phyloP scores from a whole-genome alignment of 2,888 invertebrate species.

The Drosophila sordidapex region DNA sequence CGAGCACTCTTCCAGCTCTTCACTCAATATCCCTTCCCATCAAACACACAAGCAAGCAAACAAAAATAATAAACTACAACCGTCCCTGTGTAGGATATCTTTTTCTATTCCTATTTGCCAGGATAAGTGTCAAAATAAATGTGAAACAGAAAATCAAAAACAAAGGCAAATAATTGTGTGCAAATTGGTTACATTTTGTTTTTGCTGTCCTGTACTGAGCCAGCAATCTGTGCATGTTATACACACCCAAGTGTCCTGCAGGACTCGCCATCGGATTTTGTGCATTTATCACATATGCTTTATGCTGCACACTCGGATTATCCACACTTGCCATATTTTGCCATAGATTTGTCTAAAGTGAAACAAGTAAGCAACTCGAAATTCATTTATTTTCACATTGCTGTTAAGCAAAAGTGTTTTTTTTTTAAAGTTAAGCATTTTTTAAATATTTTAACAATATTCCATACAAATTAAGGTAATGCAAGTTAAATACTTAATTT shows the following conservation, averaged over 20 bases:
- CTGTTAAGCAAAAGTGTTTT: neutral
- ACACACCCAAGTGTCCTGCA: slow-evolving; percentile 71
- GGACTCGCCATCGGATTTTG: slow-evolving; percentile 42
- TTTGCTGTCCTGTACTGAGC: slow-evolving; percentile 20
- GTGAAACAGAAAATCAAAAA: slow-evolving; percentile 17
- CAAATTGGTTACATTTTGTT: slow-evolving; percentile 23
- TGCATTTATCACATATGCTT: slow-evolving; percentile 24
- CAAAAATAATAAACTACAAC: slow-evolving; percentile 34
- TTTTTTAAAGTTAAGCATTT: neutral
- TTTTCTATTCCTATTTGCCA: slow-evolving; percentile 39
- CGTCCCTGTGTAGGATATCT: slow-evolving; percentile 49
- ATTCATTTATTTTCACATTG: neutral
- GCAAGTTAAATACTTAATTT: neutral
- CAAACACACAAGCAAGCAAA: slow-evolving; percentile 16
- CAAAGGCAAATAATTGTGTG: slow-evolving; percentile 22
- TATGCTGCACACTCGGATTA: slow-evolving; percentile 54
- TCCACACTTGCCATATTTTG: slow-evolving; percentile 52
- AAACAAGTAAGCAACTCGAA: slow-evolving; percentile 57
- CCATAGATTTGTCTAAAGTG: slow-evolving; percentile 20
- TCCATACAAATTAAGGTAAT: neutral
- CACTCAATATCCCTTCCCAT: slow-evolving; percentile 11
- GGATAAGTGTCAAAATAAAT: slow-evolving; percentile 24
- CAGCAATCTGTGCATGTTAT: slow-evolving; percentile 60
- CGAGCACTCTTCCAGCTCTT: slow-evolving; percentile 47
- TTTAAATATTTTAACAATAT: no score